Evolutionary conservation across 2,888 invertebrate genomes (phyloP), one percentile per base, ranked within the genome.

Genomic region (Bimastos eiseni): DNA sequence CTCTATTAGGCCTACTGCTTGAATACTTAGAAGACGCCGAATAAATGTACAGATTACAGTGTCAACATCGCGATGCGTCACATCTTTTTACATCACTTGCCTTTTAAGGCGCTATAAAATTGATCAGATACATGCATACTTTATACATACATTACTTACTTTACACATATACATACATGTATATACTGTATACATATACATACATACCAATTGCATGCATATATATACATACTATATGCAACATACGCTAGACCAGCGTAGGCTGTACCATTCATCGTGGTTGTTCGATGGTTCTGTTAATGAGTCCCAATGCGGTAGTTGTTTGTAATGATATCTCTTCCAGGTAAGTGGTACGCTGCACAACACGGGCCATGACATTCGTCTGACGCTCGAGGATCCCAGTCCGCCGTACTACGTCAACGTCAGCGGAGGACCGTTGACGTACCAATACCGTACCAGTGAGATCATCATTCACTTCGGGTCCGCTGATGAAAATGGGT

Each of bases 361-460:
- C 94, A 99, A 99, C 96, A 98, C 98, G 89, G 99, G 98, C 0
- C 98, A 98, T 96, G 98, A 98, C 93, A 97, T 99, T 92, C 97
- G 98, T 94, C 98, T 98, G 95, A 97, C 97, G 15, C 97, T 98
- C 92, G 97, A 97, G 95, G 92, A 91, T 44, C 92, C 93, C 30
- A 91, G 92, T 36, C 38, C 96, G 96, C 90, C 89, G 33, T 97
- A 97, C 94, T 97, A 97, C 94, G 97, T 99, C 94, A 98, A 98
- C 95, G 97, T 99, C 94, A 98, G 98, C 0, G 98, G 98, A 0
- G 99, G 99, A 6, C 99, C 99, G 0, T 96, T 99, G 90, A 98
- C 98, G 91, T 99, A 99, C 96, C 97, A 97, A 94, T 99, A 98
- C 96, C 97, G 98, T 95, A 97, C 98, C 95, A 97, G 98, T 94